Evolutionary conservation across 2,888 invertebrate species (phyloP).

Genomic region (Tipula vernalis): DNA sequence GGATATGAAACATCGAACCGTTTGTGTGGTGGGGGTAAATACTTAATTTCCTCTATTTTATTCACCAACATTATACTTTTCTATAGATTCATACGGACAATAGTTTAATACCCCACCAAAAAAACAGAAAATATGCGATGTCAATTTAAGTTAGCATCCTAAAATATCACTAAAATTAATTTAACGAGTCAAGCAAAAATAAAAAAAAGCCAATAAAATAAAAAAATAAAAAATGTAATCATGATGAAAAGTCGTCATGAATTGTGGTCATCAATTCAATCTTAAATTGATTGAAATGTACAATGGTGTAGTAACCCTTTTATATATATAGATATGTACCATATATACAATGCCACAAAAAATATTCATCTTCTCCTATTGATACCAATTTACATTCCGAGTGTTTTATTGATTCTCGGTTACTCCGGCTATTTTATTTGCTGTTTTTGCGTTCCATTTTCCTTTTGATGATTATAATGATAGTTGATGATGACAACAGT

Average conservation of each 20-base stretch:
- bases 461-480: neutral
- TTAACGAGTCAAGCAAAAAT: neutral
- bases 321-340: neutral
- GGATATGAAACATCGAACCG: neutral
- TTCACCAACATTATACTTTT: neutral
- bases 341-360: neutral
- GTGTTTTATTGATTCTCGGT: neutral
- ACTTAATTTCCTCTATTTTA: neutral
- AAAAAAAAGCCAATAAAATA: neutral
- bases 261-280: slow-evolving; percentile 10
- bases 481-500: slow-evolving; percentile 10
- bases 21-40: neutral
- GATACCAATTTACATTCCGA: neutral
- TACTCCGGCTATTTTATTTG: neutral
- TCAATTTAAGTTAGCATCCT: neutral
- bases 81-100: neutral
- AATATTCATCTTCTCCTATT: neutral
- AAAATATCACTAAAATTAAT: slow-evolving; percentile 9
- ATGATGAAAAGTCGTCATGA: slow-evolving; percentile 6
- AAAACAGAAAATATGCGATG: neutral
- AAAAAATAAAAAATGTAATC: neutral
- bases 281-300: slow-evolving; percentile 10
- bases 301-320: neutral
- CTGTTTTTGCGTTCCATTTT: neutral
- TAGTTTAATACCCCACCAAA: neutral